Percentiles rank a stretch among this genome's conserved stretches.
Evolutionary conservation across 2,888 invertebrate species (phyloP).

Genomic region (Smittia sp.): DNA sequence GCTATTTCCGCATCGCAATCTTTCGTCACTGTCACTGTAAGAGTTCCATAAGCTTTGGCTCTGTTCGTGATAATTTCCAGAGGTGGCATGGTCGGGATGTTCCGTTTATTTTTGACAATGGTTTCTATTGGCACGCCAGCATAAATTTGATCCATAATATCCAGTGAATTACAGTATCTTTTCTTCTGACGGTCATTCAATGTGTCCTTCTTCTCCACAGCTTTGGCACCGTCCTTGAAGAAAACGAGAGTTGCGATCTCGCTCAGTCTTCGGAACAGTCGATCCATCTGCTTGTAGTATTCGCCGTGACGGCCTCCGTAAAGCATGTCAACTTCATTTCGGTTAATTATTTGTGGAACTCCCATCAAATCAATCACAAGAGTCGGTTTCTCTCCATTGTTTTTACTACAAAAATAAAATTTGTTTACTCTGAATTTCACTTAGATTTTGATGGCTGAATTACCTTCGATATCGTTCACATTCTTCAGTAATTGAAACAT

Average conservation of each 20-base stretch:
- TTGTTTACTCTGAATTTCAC: too few relatives aligned
- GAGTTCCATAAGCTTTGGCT: neutral
- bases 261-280: neutral
- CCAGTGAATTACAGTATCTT: too few relatives aligned
- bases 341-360: neutral
- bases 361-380: neutral
- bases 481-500: neutral
- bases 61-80: neutral
- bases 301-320: neutral
- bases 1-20: constrained; percentile 43
- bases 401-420: neutral
- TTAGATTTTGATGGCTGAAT: neutral
- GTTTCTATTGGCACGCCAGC: too few relatives aligned
- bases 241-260: neutral
- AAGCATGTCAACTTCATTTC: neutral
- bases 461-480: neutral
- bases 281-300: neutral
- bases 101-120: too few relatives aligned
- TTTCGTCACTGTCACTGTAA: neutral
- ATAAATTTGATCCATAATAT: too few relatives aligned
- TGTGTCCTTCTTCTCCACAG: too few relatives aligned
- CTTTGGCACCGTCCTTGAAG: neutral
- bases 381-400: constrained; percentile 12
- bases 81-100: neutral
- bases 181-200: too few relatives aligned